phyloP scores from a whole-genome alignment of 2,113 vertebrate species.

The Pelodiscus sinensis region DNA sequence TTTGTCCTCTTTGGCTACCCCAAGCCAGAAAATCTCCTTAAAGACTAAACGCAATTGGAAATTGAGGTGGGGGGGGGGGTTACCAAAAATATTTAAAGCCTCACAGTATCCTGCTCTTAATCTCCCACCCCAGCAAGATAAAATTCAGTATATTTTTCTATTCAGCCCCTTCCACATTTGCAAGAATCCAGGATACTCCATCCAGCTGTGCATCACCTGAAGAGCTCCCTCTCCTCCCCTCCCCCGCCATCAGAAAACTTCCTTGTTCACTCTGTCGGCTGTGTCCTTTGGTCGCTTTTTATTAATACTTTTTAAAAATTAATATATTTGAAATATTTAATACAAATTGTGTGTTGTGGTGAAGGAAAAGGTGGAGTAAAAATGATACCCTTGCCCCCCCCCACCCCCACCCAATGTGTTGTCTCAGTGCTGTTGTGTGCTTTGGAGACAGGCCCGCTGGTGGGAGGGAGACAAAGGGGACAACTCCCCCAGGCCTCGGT shows the following conservation, averaged over 20 bases:
- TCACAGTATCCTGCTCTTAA: conserved; percentile 40
- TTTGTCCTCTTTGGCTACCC: conserved; percentile 96
- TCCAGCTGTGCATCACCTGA: conserved; percentile 3
- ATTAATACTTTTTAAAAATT: conserved; percentile 81
- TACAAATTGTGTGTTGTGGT: conserved; percentile 30
- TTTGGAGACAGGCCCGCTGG: not conserved
- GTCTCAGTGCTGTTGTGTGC: not conserved
- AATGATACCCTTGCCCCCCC: not conserved
- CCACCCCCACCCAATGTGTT: not conserved
- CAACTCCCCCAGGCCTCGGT: no score
- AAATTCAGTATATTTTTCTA: conserved; percentile 57
- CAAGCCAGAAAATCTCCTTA: conserved; percentile 89
- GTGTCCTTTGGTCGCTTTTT: conserved; percentile 69
- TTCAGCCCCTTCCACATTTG: conserved; percentile 11
- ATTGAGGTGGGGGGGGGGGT: conserved; percentile 21
- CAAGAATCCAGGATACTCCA: conserved; percentile 10
- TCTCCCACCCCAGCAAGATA: not conserved
- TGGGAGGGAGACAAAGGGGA: no score
- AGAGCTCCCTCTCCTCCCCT: not conserved
- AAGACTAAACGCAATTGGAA: conserved; percentile 75
- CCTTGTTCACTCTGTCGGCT: conserved; percentile 49
- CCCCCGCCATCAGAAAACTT: not conserved
- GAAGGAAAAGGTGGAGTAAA: conserved; percentile 58
- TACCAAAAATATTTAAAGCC: conserved; percentile 59
- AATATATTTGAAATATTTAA: conserved; percentile 90